Conservation (phyloP, 1,140 invertebrate species). For the Drosophila miranda region DNA sequence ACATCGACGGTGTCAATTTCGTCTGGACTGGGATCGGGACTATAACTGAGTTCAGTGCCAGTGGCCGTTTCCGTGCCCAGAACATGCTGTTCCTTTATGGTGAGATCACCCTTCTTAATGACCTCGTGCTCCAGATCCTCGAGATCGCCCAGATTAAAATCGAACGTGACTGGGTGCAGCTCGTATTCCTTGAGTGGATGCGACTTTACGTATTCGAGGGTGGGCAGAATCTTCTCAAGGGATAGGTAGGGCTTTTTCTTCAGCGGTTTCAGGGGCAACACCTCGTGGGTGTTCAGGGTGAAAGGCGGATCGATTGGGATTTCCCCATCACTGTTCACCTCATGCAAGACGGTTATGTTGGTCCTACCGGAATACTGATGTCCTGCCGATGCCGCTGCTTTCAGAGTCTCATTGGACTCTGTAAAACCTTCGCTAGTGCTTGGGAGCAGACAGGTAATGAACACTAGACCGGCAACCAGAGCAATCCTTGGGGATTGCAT, state of each 20-base stretch:
- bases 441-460: constrained; percentile 8
- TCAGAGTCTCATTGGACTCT: constrained; percentile 2
- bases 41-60: constrained; percentile 44
- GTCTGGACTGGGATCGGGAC: constrained; percentile 43
- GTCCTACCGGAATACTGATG: constrained; percentile 33
- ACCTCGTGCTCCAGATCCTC: constrained; percentile 75
- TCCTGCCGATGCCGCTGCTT: constrained; percentile 12
- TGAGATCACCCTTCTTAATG: constrained; percentile 70
- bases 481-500: constrained; percentile 24
- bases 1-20: constrained; percentile 60
- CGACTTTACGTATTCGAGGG: constrained; percentile 67
- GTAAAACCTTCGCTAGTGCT: neutral
- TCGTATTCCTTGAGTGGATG: constrained; percentile 69
- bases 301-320: constrained; percentile 44
- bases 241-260: constrained; percentile 75
- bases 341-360: constrained; percentile 77
- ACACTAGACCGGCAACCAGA: constrained; percentile 24
- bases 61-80: constrained; percentile 22
- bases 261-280: constrained; percentile 62
- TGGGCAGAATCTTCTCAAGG: constrained; percentile 63
- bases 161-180: constrained; percentile 76
- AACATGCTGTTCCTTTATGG: constrained; percentile 54
- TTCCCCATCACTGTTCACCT: constrained; percentile 44
- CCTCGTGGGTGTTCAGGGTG: constrained; percentile 65
- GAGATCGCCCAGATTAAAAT: constrained; percentile 77